Evolutionary conservation across 2,797 vertebrate species (phyloP), one percentile per base, ranked within the genome.

Genomic region (Gymnoscopelus braueri): DNA sequence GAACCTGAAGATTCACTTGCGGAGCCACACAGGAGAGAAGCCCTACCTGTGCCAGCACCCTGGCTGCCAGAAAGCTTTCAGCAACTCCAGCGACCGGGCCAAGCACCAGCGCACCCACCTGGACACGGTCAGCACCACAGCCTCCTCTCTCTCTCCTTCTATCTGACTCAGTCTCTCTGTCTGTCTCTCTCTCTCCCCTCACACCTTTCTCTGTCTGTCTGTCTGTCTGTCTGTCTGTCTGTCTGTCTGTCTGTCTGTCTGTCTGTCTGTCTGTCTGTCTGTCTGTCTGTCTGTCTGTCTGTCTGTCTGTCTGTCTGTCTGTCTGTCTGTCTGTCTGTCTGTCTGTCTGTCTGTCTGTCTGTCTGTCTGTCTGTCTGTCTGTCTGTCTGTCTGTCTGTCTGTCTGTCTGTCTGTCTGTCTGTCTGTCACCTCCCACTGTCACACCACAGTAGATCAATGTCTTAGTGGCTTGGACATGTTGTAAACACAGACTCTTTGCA

Each of bases 91-190:
- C 0, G 98, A 99, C 91, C 95, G 98, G 7, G 98, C 98, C 71
- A 99, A 99, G 92, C 98, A 99, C 84, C 98, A 99, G 89, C 95
- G 98, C 84, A 99, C 98, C 67, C 98, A 99, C 93, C 97, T 98
- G 71, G 97, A 99, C 88, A 99, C 97, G 79, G 98, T 99, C 93
- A 96, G 96, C 84, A 77, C 65, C 52, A 63, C 23, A 52, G 13
- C 15, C 39, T 13, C 14, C 44, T 32, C 47, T n/a, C 44, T 6
- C 35, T 32, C 14, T 23, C 49, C n/a, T 19, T 13, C 50, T 63
- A 39, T 32, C 60, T 8, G 12, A 26, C 56, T 44, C 57, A 58
- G 12, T 15, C 67, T 1, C 65, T 75, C 69, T 48, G 66, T 57
- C 62, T 59, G 57, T 67, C 54, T 19, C 73, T 75, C 6, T 23